Base-by-base conservation (phyloP, 1,140 invertebrate species). In the Dufourea novaeangliae region DNA sequence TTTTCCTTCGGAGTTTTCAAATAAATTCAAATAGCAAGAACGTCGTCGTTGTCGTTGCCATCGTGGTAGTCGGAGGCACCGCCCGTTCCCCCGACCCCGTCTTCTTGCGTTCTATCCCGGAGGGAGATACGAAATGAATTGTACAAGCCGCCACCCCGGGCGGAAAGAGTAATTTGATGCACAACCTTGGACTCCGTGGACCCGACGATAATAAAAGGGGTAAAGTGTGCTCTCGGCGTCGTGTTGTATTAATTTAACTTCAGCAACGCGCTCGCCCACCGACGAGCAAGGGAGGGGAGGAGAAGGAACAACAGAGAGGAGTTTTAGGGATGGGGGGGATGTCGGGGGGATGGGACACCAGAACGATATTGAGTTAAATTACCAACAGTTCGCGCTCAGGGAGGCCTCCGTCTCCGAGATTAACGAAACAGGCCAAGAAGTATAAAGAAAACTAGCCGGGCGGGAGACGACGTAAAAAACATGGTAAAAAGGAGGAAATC, bases 171-270 rank as follows among this genome's bases (percentile, higher is more conserved):
- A 86, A 86, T 86, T 86, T 76, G 74, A 83, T 78, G 77, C 79
- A 71, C 68, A 78, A 86, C 50, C 82, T 80, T 78, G 59, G 70
- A 75, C 62, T 80, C 57, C 57, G 39, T 27, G 68, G 41, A 34
- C 52, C 46, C 12, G 44, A 29, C 52, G 78, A 79, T 82, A 82
- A 87, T 84, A 80, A 79, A 84, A 85, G 66, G 59, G 68, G 44
- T 75, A 71, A 82, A 79, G 32, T 46, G 72, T 63, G 62, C 54
- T 59, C 67, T 44, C 57, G 46, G 66, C 34, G 71, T 78, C 64
- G 76, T 67, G 79, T 69, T 79, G 77, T 87, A 86, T 87, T 88
- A 88, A 87, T 88, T 88, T 86, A 88, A 87, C 80, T 87, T 84
- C 66, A 59, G 77, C 71, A 63, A 80, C 82, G 39, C 52, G n/a